Evolutionary conservation across 2,888 invertebrate species (phyloP).

Genomic region (Tenthredo scrophulariae): DNA sequence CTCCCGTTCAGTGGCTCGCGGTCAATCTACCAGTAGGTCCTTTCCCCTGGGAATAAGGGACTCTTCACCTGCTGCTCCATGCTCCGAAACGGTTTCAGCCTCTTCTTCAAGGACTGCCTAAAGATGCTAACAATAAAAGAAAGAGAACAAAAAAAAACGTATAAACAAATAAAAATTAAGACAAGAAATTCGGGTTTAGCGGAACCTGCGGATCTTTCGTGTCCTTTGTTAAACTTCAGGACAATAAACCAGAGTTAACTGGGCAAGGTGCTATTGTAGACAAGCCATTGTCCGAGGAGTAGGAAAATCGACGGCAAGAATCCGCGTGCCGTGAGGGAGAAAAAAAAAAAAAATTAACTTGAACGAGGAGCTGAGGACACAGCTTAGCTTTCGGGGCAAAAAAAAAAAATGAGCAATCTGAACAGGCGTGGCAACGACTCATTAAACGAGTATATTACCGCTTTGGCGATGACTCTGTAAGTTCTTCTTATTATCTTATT

Average conservation of each 20-base stretch:
- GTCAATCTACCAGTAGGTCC: background rate
- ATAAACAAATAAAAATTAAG: conserved; percentile 35
- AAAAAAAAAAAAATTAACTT: background rate
- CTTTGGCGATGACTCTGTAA: conserved; percentile 23
- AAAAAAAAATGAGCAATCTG: conserved; percentile 60
- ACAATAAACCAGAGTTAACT: conserved; percentile 28
- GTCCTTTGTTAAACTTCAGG: conserved; percentile 38
- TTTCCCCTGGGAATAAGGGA: background rate
- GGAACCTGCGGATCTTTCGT: background rate
- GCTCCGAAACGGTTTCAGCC: background rate
- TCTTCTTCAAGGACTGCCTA: background rate
- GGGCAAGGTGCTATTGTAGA: conserved; percentile 48
- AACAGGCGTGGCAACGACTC: conserved; percentile 57
- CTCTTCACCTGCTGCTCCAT: conserved; percentile 15
- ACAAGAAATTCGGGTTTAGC: background rate
- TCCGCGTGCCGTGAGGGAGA: conserved; percentile 48
- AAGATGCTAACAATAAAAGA: background rate
- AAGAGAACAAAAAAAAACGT: background rate
- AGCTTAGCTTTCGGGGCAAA: background rate
- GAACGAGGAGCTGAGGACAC: background rate
- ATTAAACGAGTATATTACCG: conserved; percentile 58
- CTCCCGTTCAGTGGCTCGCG: conserved; percentile 22
- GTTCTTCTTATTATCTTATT: background rate
- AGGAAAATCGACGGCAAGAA: conserved; percentile 1
- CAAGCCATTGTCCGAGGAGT: conserved; percentile 31